Evolutionary conservation across 2,113 vertebrate species (phyloP), one percentile per base, ranked within the genome.

Genomic region (Lophura nycthemera): DNA sequence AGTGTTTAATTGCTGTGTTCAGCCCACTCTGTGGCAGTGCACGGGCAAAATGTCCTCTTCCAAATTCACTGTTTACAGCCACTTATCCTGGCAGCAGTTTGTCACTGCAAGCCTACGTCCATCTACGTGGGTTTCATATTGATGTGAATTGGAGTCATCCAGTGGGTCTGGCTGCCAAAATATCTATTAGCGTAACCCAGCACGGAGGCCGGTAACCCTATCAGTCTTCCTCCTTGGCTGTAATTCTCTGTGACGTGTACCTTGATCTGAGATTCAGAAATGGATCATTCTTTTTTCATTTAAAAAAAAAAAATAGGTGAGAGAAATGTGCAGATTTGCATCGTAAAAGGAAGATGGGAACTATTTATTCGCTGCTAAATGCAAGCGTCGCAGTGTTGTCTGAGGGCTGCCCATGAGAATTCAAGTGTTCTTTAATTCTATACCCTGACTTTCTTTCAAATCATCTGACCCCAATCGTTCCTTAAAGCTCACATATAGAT

Each of bases 161-260:
- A 57, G 38, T 13, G 69, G 3, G 3, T 64, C 34, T 48, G n/a
- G 74, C 38, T 91, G 89, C 91, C 90, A 94, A 95, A 93, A 90
- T 69, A 57, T 52, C 52, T 92, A 3, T 91, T 91, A 81, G 36
- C 13, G 7, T 52, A 75, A 91, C 65, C 82, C 54, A 19, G 50
- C 4, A 72, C 36, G 69, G 65, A 64, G 73, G 15, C 79, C 80
- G 79, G 64, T 77, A 91, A 71, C 86, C 19, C 82, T 16, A 14
- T 60, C 76, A 38, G 83, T 64, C 86, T 25, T 74, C 45, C 52
- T 43, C 82, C 83, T 63, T 75, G 80, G 52, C 71, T 90, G 92
- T 56, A 6, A 63, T 83, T 64, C 65, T 57, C 69, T 75, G 80
- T 70, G 65, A 63, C 43, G 38, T 29, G 84, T 24, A 13, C 63